Base-by-base conservation (phyloP, 2,797 vertebrate genomes). In the Streptopelia turtur region DNA sequence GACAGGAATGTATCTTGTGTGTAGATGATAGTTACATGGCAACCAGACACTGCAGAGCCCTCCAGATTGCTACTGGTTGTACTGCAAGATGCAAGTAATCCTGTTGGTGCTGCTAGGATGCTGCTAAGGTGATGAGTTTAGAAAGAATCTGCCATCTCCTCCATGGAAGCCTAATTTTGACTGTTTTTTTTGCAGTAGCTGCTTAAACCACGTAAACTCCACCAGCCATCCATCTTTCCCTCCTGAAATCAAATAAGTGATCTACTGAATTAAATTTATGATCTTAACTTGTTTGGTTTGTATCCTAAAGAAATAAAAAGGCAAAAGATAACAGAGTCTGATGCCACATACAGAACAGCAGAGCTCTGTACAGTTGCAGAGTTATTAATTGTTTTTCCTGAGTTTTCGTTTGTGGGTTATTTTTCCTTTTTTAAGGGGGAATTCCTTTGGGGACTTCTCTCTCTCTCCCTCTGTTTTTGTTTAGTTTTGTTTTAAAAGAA, bases 11-110 rank as follows among this genome's bases (percentile, higher is more conserved):
- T 52, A 2, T 85, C 80, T 87, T 0, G 60, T 81, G 82, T 89
- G 57, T 43, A 16, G 81, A 9, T 85, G 93, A 95, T 94, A 90
- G 88, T 93, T 94, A 89, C 68, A 3, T 85, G 91, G 91, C 91
- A 96, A 80, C 81, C 66, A 75, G 85, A 68, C 52, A 45, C 76
- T 76, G 89, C 87, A 89, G 74, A 84, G 75, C 88, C 64, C 68
- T 94, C 83, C 88, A 87, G 77, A 60, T 87, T 84, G 77, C 70
- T 87, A 14, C 68, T 93, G 63, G 77, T 85, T 90, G 56, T 77
- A 75, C 61, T 57, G 64, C 74, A 92, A 59, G 74, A 61, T 90
- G 80, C 91, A 25, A 88, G 66, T 63, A 82, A 90, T 91, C 74
- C 43, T 61, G 43, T 14, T 43, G 74, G 52, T 93, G 91, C 70